A percentile compares a stretch with the other conserved stretches of the same genome.
Conservation (phyloP, 2,888 invertebrate species). For the Matsumyia berberina region DNA sequence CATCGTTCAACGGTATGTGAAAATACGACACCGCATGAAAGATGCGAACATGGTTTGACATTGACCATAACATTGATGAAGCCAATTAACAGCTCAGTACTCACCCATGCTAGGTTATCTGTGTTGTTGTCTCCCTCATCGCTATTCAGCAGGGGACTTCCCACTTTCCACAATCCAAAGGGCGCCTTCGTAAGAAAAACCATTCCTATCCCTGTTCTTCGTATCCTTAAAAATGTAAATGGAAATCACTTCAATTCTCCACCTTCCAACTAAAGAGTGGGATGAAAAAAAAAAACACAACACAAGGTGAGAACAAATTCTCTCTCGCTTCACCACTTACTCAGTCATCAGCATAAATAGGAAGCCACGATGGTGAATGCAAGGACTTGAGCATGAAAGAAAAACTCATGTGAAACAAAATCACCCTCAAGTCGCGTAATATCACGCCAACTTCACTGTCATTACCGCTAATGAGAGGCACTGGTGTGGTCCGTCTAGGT, state of each 20-base stretch:
- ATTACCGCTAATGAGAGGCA: conserved; percentile 52
- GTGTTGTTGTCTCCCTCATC: no score
- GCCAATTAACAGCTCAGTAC: no score
- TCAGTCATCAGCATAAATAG: conserved; percentile 70
- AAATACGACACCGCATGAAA: no score
- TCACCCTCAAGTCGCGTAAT: conserved; percentile 45
- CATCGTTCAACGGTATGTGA: no score
- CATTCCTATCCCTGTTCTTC: no score
- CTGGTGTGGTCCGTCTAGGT: neutral
- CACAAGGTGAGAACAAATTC: conserved; percentile 58
- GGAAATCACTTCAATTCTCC: conserved; percentile 19
- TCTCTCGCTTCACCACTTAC: conserved; percentile 26
- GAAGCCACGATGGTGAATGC: conserved; percentile 37
- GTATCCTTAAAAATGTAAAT: neutral
- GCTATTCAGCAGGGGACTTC: no score
- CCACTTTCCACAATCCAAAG: no score
- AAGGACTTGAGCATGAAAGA: conserved; percentile 15
- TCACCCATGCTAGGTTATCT: no score
- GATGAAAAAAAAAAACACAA: conserved; percentile 2
- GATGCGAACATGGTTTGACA: no score
- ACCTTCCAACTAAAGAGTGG: neutral
- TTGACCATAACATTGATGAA: no score
- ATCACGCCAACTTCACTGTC: conserved; percentile 56
- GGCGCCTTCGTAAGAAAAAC: no score
- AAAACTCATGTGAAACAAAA: conserved; percentile 64